These are phyloP conservation scores for Syritta pipiens DNA, from an alignment of 2,888 invertebrate genomes.

Conservation along the genomic window DNA sequence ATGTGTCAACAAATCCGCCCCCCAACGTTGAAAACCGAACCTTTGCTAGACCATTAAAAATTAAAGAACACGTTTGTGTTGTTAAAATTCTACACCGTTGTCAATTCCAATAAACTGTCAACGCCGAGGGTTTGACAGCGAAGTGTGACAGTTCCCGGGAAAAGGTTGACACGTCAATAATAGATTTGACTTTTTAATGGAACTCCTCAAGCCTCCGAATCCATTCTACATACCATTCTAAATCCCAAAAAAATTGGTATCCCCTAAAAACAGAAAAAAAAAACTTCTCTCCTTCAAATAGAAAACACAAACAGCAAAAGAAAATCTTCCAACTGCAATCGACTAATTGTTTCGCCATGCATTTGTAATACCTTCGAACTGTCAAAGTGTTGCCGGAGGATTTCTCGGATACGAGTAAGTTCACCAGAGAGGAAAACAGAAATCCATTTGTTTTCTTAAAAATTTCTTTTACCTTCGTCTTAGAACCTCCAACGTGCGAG, in stretches of 20 bases:
- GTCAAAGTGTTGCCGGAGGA: conserved; percentile 61
- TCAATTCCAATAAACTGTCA: conserved; percentile 66
- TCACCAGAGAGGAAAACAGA: conserved; percentile 4
- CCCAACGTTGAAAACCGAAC: background rate
- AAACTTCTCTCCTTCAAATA: background rate
- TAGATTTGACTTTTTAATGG: conserved; percentile 47
- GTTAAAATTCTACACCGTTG: conserved; percentile 63
- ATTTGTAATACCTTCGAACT: conserved; percentile 62
- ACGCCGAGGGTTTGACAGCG: conserved; percentile 43
- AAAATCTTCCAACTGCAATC: conserved; percentile 47
- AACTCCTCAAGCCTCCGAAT: background rate
- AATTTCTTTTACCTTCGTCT: background rate
- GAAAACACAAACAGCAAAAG: background rate
- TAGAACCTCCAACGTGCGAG: conserved; percentile 4
- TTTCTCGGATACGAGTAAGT: conserved; percentile 1
- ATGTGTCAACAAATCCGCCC: conserved; percentile 25
- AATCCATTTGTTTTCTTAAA: conserved; percentile 54
- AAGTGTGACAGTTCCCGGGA: conserved; percentile 34
- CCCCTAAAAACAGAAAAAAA: too few relatives aligned
- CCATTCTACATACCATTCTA: background rate
- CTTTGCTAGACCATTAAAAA: conserved; percentile 40
- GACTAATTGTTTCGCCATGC: conserved; percentile 64
- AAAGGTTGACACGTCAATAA: conserved; percentile 54
- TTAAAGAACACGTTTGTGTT: conserved; percentile 33
- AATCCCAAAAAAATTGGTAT: background rate